Percentiles rank a stretch among this genome's conserved stretches.
Evolutionary conservation across 1,140 invertebrate species (phyloP).

Genomic region (Danaus plexippus): DNA sequence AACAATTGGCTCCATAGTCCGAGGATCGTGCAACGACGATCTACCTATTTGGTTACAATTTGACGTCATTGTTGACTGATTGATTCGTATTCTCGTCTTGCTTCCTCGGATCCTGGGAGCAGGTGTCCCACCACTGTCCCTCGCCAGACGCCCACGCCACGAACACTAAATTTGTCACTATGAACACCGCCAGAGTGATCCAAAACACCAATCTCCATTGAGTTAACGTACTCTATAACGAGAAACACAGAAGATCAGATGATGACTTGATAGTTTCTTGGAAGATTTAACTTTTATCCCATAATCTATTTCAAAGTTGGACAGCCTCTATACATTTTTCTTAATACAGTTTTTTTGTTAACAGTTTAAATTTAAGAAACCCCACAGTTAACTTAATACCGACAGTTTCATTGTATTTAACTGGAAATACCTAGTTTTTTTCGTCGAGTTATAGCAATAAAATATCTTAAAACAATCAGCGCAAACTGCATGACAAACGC

Average conservation of each 20-base stretch:
- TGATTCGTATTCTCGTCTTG: slow-evolving; percentile 28
- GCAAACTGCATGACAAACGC: no score
- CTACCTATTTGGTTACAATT: slow-evolving; percentile 23
- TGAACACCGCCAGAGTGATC: slow-evolving; percentile 82
- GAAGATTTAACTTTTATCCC: neutral
- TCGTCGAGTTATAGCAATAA: no score
- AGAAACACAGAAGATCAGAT: neutral
- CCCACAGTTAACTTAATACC: no score
- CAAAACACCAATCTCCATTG: slow-evolving; percentile 90
- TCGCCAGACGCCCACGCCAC: slow-evolving; percentile 80
- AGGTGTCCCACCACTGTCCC: slow-evolving; percentile 80
- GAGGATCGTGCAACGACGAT: no score
- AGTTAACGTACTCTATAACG: slow-evolving; percentile 77
- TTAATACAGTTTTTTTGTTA: no score
- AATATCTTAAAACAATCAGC: no score
- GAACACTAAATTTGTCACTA: slow-evolving; percentile 82
- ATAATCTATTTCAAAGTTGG: no score
- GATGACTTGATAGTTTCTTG: neutral
- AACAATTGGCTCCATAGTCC: no score
- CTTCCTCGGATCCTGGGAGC: slow-evolving; percentile 48
- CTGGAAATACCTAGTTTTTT: no score
- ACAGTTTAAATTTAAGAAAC: no score
- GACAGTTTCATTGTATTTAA: no score
- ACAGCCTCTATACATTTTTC: no score
- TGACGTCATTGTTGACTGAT: slow-evolving; percentile 50